Base-by-base conservation (phyloP, 2,888 invertebrate species). In the Tetanocera ferruginea region DNA sequence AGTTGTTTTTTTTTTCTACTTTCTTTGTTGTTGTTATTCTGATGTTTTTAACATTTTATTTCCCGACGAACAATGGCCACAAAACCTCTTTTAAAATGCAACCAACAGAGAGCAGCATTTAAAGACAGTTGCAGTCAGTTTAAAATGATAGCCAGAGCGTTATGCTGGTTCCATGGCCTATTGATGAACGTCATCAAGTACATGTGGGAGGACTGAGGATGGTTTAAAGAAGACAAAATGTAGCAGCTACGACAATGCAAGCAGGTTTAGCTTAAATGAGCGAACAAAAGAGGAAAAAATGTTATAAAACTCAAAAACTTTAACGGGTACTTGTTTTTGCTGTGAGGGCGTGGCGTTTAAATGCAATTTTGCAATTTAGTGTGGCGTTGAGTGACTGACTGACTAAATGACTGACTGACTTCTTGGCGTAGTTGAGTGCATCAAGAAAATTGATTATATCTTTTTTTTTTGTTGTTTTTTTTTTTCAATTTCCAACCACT, bases 301-400 rank as follows among this genome's bases (percentile, higher is more conserved):
- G 37, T 5, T 37, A 37, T 37, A 37, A 4, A 37, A 37, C 37
- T 6, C 37, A 37, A 8, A 37, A 5, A 37, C 37, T 37, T 37
- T 6, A 37, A 37, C 37, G 37, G 31, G 5, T 37, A 6, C 6
- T 6, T 37, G 3, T 37, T 37, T 37, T 37, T 37, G 37, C 66
- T 66, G 4, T 66, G 66, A 8, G 14, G 57, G 19, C 57, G 57
- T 71, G 57, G 37, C 3, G 19, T 31, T 71, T 34, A 71, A 71
- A 55, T 71, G 43, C 69, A 69, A 62, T 69, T 69, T 51, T 25
- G 43, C 19, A 69, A 69, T 25, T 69, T 69, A 51, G 19, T 69
- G 25, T 23, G 23, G 69, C 49, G 51, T 69, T 25, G 37, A 31
- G n/a, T 25, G 57, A 19, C 31, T 34, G 31, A 34, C 31, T 34